phyloP scores from a whole-genome alignment of 2,888 invertebrate genomes.

The Lasiommata megera region DNA sequence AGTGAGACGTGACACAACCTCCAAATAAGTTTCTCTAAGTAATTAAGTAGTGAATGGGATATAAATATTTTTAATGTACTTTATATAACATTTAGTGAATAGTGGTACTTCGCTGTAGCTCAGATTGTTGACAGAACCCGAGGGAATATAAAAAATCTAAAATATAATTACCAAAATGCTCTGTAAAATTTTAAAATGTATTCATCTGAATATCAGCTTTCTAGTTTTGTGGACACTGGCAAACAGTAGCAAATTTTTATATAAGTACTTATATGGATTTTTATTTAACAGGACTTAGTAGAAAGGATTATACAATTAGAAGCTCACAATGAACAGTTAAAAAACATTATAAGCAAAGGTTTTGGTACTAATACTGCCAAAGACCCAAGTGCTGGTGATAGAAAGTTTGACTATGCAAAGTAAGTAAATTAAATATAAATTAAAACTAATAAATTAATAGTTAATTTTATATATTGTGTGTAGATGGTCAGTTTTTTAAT shows the following conservation, averaged over 20 bases:
- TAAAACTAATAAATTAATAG: neutral
- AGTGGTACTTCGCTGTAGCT: too few relatives aligned
- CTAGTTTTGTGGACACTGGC: too few relatives aligned
- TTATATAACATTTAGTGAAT: too few relatives aligned
- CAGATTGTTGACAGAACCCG: too few relatives aligned
- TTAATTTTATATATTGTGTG: neutral
- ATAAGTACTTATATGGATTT: too few relatives aligned
- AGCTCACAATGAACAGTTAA: constrained; percentile 89
- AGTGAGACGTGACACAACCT: neutral
- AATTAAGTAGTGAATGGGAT: too few relatives aligned
- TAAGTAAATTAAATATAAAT: constrained; percentile 43
- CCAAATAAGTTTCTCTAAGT: neutral
- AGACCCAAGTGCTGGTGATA: constrained; percentile 44
- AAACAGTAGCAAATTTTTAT: too few relatives aligned
- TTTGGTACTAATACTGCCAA: constrained; percentile 38
- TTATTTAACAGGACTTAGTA: constrained; percentile 83
- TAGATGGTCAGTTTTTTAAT: neutral
- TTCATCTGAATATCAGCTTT: too few relatives aligned
- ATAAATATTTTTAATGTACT: constrained; percentile 27
- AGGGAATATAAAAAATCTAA: too few relatives aligned
- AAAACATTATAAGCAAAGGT: constrained; percentile 84
- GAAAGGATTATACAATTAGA: constrained; percentile 86
- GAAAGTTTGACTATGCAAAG: constrained; percentile 84
- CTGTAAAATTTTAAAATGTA: too few relatives aligned
- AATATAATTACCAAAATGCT: too few relatives aligned